A percentile compares a stretch with the other conserved stretches of the same genome.
Conservation (phyloP, 2,888 invertebrate genomes). For the Philaethria dido region DNA sequence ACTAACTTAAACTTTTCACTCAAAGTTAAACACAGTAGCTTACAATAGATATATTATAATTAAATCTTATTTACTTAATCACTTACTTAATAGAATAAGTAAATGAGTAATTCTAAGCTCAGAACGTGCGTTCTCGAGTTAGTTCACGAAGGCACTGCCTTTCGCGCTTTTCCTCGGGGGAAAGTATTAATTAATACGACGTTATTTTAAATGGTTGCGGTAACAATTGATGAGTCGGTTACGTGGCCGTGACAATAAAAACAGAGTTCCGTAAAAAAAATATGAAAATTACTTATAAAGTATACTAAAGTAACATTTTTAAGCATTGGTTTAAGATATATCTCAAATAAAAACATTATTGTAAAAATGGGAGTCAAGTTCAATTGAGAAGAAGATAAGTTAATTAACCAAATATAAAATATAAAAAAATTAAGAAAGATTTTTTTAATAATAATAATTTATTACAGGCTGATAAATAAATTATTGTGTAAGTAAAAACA, state of each 20-base stretch:
- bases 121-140: constrained; percentile 46
- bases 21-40: neutral
- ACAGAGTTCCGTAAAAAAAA: constrained; percentile 16
- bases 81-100: constrained; percentile 1
- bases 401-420: too few relatives aligned
- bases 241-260: constrained; percentile 18
- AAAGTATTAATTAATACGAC: constrained; percentile 71
- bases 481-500: too few relatives aligned
- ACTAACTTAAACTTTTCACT: neutral
- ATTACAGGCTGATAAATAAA: too few relatives aligned
- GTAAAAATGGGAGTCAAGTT: too few relatives aligned
- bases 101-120: constrained; percentile 14
- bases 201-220: constrained; percentile 36
- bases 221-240: constrained; percentile 34
- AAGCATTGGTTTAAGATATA: too few relatives aligned
- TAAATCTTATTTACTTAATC: neutral
- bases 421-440: too few relatives aligned
- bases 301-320: neutral
- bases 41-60: neutral
- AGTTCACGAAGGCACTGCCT: constrained; percentile 57
- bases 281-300: neutral
- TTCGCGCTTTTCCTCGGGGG: constrained; percentile 78
- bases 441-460: too few relatives aligned
- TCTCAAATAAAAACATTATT: too few relatives aligned
- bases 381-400: too few relatives aligned